phyloP scores from a whole-genome alignment of 1,140 invertebrate species.

The Goniozus legneri region DNA sequence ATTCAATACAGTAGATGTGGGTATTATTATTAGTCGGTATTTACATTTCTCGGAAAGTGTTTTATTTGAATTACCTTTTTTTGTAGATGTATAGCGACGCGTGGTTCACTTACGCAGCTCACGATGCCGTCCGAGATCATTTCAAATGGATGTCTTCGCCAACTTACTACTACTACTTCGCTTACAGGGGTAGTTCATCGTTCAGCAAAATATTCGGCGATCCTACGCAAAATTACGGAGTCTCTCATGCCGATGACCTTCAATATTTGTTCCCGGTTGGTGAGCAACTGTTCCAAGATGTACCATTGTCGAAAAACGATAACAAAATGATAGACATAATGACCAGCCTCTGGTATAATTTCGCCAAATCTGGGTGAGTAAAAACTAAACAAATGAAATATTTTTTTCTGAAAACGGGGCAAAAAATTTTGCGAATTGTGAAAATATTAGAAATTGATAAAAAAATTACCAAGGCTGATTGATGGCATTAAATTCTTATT shows the following conservation, averaged over 20 bases:
- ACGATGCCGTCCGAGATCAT: constrained; percentile 59
- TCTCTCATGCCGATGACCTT: constrained; percentile 71
- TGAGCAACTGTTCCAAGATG: constrained; percentile 56
- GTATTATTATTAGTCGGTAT: constrained; percentile 17
- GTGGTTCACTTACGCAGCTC: constrained; percentile 61
- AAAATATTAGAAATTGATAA: neutral
- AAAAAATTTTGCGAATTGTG: no score
- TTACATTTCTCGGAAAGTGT: neutral
- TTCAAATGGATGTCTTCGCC: constrained; percentile 44
- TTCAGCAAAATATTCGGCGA: constrained; percentile 69
- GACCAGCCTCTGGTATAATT: constrained; percentile 68
- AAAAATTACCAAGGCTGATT: neutral
- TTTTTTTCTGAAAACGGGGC: no score
- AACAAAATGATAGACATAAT: constrained; percentile 54
- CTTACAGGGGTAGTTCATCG: constrained; percentile 63
- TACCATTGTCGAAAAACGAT: constrained; percentile 49
- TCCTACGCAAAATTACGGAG: constrained; percentile 60
- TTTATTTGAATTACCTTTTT: constrained; percentile 7
- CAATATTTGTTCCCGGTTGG: constrained; percentile 70
- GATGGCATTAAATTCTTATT: neutral
- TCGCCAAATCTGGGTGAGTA: constrained; percentile 64
- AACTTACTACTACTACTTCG: constrained; percentile 66
- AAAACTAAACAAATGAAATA: no score
- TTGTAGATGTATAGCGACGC: constrained; percentile 67
- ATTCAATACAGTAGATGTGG: constrained; percentile 56